Base-by-base conservation (phyloP, 2,888 invertebrate species). In the Pterobdella sp. region DNA sequence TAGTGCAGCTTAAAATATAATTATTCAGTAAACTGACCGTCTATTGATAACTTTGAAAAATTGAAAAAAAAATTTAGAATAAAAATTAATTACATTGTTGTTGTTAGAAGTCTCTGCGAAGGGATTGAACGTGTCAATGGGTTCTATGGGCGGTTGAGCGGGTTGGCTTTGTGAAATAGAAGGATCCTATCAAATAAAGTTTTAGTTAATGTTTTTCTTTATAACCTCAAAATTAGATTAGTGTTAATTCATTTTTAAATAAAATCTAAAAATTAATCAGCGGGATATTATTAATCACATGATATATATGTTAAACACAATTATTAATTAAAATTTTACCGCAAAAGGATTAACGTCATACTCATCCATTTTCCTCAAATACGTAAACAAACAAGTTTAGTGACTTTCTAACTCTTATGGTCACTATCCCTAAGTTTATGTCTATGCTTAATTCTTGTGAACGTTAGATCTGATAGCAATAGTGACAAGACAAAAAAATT, bases 101-200 rank as follows among this genome's bases (percentile, higher is more conserved):
- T 14, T 65, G 14, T 10, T 32, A 31, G 65, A 65, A 2, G 65
- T 32, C 0, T 52, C 68, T 34, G 71, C 74, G 63, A 74, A 74
- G 10, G 74, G 74, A 56, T 74, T 74, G 70, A 74, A 74, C 32
- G 60, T 63, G 36, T 74, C 74, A 32, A 74, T 68, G 4, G 72
- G 66, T 31, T 74, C 72, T 64, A 69, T 36, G 14, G 68, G 60
- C 29, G 68, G 68, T 35, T 63, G 67, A 29, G n/a, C 56, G n/a
- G 71, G 71, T 10, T 56, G 71, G 31, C 34, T 56, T 71, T 71
- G 71, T 63, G 71, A 71, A 63, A 71, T 71, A 35, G 71, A 71
- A 1, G 71, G 71, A 22, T 73, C 68, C 68, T 68, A 31, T n/a
- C n/a, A n/a, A n/a, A n/a, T n/a, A n/a, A n/a, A n/a, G n/a, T n/a